Percentiles rank a stretch among this genome's conserved stretches.
Conservation (phyloP, 2,113 vertebrate species). For the Leuciscus idus region DNA sequence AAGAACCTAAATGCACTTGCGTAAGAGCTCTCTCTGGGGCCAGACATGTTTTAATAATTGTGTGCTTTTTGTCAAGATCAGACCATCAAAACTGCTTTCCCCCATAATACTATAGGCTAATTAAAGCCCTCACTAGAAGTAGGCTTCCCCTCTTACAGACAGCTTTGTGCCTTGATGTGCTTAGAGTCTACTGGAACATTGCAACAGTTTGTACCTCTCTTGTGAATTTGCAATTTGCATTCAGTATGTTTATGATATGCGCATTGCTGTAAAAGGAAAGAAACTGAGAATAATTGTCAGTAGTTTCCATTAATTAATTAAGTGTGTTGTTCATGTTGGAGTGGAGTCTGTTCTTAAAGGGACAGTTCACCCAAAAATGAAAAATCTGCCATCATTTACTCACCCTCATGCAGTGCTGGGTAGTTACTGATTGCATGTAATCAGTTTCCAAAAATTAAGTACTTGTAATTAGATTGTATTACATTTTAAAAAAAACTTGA, state of each 20-base stretch:
- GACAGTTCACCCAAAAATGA: not conserved
- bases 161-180: constrained; percentile 21
- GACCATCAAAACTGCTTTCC: not conserved
- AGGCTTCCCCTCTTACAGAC: not conserved
- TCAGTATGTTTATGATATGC: not conserved
- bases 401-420: not conserved
- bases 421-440: too few relatives aligned
- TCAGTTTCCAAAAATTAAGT: too few relatives aligned
- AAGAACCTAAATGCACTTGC: not conserved
- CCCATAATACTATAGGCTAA: not conserved
- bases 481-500: too few relatives aligned
- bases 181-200: not conserved
- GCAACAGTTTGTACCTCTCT: not conserved
- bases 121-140: not conserved
- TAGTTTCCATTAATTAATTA: constrained; percentile 65
- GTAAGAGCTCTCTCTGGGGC: not conserved
- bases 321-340: constrained; percentile 55
- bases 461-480: too few relatives aligned
- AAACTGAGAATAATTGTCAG: constrained; percentile 40
- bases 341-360: constrained; percentile 9
- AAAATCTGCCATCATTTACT: not conserved
- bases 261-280: not conserved
- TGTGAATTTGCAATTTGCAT: not conserved
- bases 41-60: not conserved
- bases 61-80: not conserved